Evolutionary conservation across 2,888 invertebrate genomes (phyloP).

Genomic region (Lithophane leautieri): DNA sequence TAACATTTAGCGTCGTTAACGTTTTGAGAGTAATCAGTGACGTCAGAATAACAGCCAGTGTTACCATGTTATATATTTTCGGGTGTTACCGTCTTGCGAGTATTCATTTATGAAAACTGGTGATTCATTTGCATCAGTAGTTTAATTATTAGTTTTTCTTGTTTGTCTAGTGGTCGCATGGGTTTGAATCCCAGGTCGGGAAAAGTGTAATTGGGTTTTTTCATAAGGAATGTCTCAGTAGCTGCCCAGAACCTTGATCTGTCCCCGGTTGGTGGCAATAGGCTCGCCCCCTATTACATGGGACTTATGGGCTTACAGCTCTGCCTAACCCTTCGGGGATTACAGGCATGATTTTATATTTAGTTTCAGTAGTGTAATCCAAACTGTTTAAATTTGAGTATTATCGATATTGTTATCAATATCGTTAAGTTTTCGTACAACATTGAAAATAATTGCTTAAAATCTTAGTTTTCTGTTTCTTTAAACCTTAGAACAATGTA

Average conservation of each 20-base stretch:
- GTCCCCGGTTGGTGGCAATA: too few relatives aligned
- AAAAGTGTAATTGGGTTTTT: neutral
- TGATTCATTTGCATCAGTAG: neutral
- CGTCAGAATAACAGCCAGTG: slow-evolving; percentile 36
- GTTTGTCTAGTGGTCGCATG: neutral
- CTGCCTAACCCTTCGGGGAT: too few relatives aligned
- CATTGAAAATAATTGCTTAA: neutral
- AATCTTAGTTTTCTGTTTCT: neutral
- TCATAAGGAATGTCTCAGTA: neutral
- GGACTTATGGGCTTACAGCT: too few relatives aligned
- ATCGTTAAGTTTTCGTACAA: neutral
- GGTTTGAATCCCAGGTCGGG: neutral
- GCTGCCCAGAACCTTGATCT: neutral
- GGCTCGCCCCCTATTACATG: too few relatives aligned
- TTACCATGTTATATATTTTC: neutral
- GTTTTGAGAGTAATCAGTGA: slow-evolving; percentile 51
- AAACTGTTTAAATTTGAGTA: neutral
- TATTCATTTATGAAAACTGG: neutral
- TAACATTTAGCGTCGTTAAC: slow-evolving; percentile 31
- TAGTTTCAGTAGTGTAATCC: neutral
- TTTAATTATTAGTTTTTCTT: too few relatives aligned
- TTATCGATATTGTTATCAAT: neutral
- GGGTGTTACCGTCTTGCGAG: neutral
- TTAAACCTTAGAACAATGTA: neutral
- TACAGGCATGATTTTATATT: too few relatives aligned